Evolutionary conservation across 2,888 invertebrate species (phyloP), one percentile per base, ranked within the genome.

Genomic region (Parasteatoda lunata): DNA sequence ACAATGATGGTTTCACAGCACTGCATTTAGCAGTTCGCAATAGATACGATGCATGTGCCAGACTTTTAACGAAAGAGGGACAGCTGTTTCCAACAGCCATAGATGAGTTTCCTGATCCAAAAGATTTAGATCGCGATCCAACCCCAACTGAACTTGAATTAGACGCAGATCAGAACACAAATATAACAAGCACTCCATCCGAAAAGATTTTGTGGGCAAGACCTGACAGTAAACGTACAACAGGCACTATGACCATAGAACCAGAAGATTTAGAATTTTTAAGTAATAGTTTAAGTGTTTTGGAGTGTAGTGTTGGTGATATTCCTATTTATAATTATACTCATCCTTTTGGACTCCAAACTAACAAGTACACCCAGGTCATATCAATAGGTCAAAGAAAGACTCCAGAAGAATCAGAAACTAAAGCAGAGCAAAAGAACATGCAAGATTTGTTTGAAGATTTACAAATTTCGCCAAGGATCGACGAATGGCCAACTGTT

Each of bases 1-100:
- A 89, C 47, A 78, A 81, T 47, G 78, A 88, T 66, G 89, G 89
- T 7, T 76, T 76, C 30, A 89, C 89, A 5, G 89, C 89, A 5
- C 70, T 89, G 9, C 83, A 89, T 64, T 15, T 84, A 15, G 89
- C 89, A 3, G 80, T 72, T 0, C 59, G 75, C 3, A 85, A 88
- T 72, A 81, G 89, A 11, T 88, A 89, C 72, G 89, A 87, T 13
- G 51, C 69, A 5, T 89, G 89, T 51, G 86, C 79, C 7, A 72
- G 87, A 54, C 80, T 89, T 13, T 59, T 89, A 11, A 89, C 84
- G 8, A 83, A 71, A 65, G 89, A 89, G 70, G 80, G 79, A 1
- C 83, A 87, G 45, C 71, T 76, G n/a, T 87, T 87, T 66, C 86
- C 87, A 11, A 68, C 70, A n/a, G 83, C 78, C 45, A 73, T 85